A percentile compares a stretch with the other conserved stretches of the same genome.
These are phyloP conservation scores for Coendou prehensilis DNA, from an alignment of 2,797 vertebrate genomes.

Conservation along the genomic window DNA sequence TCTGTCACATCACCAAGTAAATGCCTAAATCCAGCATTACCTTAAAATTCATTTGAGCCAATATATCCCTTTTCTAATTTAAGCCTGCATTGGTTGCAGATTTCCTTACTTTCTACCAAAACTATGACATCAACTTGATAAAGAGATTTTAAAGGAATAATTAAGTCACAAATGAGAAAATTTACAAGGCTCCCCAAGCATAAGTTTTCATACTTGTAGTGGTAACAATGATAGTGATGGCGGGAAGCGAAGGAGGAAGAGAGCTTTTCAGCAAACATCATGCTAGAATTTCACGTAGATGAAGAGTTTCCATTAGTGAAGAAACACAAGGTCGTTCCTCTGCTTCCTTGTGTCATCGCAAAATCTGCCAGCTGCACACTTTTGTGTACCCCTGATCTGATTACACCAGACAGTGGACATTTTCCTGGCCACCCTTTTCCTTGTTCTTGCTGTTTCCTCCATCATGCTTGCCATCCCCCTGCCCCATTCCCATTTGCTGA, in stretches of 20 bases:
- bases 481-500: not conserved
- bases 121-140: not conserved
- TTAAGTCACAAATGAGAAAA: constrained; percentile 6
- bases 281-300: not conserved
- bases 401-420: not conserved
- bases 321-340: not conserved
- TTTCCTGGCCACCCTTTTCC: not conserved
- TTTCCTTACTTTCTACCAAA: constrained; percentile 29
- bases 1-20: not conserved
- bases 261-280: not conserved
- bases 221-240: not conserved
- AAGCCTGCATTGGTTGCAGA: not conserved
- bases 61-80: not conserved
- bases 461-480: not conserved
- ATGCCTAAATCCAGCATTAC: not conserved
- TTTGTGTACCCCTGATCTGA: not conserved
- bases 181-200: not conserved
- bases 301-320: not conserved
- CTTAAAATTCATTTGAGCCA: not conserved
- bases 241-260: not conserved
- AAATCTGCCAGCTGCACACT: not conserved
- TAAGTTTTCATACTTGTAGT: constrained; percentile 10
- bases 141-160: constrained; percentile 52
- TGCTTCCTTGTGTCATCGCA: not conserved
- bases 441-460: not conserved